phyloP scores from a whole-genome alignment of 1,140 invertebrate species.

The Drosophila navojoa region DNA sequence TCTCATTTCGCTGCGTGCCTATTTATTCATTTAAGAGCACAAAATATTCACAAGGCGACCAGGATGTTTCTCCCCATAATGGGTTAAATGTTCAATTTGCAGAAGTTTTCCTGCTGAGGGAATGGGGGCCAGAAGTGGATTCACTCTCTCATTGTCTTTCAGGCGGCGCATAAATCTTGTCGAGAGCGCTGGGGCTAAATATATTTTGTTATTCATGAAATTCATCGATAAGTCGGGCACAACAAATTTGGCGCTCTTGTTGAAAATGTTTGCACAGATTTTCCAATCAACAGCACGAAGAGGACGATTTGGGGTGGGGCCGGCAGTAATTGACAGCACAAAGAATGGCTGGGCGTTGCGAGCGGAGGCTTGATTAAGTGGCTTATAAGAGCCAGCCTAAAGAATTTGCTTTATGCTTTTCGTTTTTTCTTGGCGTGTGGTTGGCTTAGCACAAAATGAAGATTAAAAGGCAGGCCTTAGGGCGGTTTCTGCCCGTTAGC shows the following conservation, averaged over 20 bases:
- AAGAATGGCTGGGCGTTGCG: conserved; percentile 26
- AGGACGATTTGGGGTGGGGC: not conserved
- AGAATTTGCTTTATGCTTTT: conserved; percentile 12
- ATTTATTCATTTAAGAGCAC: conserved; percentile 63
- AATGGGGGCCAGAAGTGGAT: not conserved
- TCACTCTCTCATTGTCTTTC: conserved; percentile 19
- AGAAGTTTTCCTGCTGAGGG: conserved; percentile 24
- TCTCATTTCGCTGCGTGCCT: conserved; percentile 38
- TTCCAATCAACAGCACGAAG: conserved; percentile 20
- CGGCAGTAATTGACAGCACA: conserved; percentile 48
- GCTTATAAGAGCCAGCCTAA: conserved; percentile 42
- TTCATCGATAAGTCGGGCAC: conserved; percentile 74
- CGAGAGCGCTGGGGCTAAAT: conserved; percentile 28
- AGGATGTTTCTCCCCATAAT: conserved; percentile 39
- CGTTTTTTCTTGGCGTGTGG: conserved; percentile 10
- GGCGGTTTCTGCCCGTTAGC: not conserved
- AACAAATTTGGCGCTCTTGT: conserved; percentile 43
- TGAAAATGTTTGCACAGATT: conserved; percentile 47
- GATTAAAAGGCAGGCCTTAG: conserved; percentile 30
- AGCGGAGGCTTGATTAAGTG: conserved; percentile 47
- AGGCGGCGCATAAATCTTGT: conserved; percentile 41
- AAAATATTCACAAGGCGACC: conserved; percentile 13
- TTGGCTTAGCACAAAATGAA: conserved; percentile 32
- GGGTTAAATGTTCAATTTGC: conserved; percentile 82
- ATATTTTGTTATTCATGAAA: conserved; percentile 80